These are phyloP conservation scores for Nomada fucata DNA, from an alignment of 2,888 invertebrate species.

Conservation along the genomic window DNA sequence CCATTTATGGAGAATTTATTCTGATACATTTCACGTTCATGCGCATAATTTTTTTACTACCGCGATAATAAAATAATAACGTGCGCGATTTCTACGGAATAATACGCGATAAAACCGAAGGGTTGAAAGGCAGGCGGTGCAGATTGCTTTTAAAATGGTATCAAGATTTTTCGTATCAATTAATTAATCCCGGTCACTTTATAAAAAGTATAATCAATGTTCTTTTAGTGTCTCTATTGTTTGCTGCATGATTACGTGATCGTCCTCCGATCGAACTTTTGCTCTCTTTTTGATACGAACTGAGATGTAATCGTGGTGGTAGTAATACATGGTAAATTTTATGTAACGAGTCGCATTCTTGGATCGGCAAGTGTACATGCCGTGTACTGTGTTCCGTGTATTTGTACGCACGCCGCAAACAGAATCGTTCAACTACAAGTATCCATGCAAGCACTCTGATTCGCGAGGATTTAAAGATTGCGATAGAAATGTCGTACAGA, in stretches of 20 bases:
- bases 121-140: no score
- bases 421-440: constrained; percentile 36
- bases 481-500: constrained; percentile 36
- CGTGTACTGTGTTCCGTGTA: constrained; percentile 13
- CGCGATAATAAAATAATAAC: no score
- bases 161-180: no score
- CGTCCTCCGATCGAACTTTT: background rate
- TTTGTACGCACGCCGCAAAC: constrained; percentile 14
- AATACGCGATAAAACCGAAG: no score
- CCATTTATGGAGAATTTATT: no score
- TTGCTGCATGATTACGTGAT: background rate
- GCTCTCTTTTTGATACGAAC: background rate
- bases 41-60: no score
- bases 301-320: constrained; percentile 25
- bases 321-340: constrained; percentile 37
- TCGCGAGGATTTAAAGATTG: constrained; percentile 53
- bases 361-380: background rate
- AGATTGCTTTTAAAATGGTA: no score
- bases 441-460: constrained; percentile 41
- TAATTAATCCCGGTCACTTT: no score
- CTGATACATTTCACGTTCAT: no score
- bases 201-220: no score
- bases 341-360: constrained; percentile 38
- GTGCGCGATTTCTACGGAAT: no score
- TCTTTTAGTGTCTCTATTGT: no score